Conservation (phyloP, 2,113 vertebrate genomes). For the Neotragus pygmaeus region DNA sequence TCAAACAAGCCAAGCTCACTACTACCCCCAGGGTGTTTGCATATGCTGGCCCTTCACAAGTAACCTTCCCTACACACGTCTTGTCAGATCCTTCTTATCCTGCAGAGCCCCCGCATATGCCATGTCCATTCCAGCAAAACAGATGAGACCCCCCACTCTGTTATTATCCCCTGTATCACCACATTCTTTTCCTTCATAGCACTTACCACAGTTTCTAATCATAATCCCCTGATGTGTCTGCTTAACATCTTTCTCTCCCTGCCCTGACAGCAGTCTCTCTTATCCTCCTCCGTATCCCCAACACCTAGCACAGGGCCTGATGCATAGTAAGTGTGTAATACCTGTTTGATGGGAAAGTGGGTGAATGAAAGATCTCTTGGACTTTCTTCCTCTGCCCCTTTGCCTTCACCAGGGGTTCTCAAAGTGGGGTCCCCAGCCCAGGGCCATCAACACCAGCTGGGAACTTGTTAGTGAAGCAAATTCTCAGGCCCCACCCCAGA, state of each 20-base stretch:
- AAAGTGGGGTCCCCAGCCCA: neutral
- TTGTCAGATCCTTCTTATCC: neutral
- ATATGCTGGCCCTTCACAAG: neutral
- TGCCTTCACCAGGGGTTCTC: neutral
- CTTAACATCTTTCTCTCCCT: neutral
- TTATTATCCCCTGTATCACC: neutral
- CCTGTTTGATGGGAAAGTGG: neutral
- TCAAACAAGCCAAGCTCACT: neutral
- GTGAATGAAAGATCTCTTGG: neutral
- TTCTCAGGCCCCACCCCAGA: neutral
- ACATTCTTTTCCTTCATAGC: neutral
- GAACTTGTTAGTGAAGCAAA: neutral
- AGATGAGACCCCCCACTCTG: neutral
- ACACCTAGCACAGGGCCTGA: neutral
- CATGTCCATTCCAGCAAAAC: neutral
- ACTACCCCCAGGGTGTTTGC: neutral
- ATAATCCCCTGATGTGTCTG: neutral
- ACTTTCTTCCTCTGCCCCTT: neutral
- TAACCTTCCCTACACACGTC: neutral
- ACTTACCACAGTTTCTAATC: neutral
- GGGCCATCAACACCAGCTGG: neutral
- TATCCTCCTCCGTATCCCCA: neutral
- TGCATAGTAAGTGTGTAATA: neutral
- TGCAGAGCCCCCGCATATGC: neutral
- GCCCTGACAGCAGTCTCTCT: neutral